A percentile compares a stretch with the other conserved stretches of the same genome.
phyloP scores from a whole-genome alignment of 2,888 invertebrate genomes.

The Agrotis segetum region DNA sequence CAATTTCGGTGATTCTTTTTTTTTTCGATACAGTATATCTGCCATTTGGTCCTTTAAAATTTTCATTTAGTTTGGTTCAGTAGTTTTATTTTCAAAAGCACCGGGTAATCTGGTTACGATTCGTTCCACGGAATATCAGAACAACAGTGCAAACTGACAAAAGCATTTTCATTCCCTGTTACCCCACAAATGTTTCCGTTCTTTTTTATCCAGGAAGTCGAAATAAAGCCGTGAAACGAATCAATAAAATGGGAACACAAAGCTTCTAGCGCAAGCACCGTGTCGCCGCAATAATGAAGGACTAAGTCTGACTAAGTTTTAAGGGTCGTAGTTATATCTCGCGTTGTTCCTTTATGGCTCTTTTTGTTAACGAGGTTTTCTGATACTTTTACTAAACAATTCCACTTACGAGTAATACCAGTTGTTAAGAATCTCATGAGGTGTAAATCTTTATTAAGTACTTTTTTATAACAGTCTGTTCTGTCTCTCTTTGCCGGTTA shows the following conservation, averaged over 20 bases:
- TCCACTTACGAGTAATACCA: too few relatives aligned
- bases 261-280: slow-evolving; percentile 8
- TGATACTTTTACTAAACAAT: slow-evolving; percentile 12
- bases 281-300: slow-evolving; percentile 11
- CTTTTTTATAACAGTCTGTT: too few relatives aligned
- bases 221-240: background rate
- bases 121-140: background rate
- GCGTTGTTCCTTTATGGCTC: background rate
- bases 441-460: background rate
- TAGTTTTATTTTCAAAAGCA: too few relatives aligned
- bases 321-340: slow-evolving; percentile 31
- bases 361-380: slow-evolving; percentile 8
- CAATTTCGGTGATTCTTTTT: too few relatives aligned
- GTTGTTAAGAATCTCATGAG: background rate
- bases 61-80: too few relatives aligned
- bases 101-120: too few relatives aligned
- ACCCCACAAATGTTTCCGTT: background rate
- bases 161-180: too few relatives aligned
- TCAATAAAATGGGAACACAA: slow-evolving; percentile 4
- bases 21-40: too few relatives aligned
- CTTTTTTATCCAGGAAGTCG: background rate
- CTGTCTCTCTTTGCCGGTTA: too few relatives aligned
- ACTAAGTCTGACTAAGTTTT: slow-evolving; percentile 20
- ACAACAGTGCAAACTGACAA: background rate
- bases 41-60: too few relatives aligned